A percentile compares a stretch with the other conserved stretches of the same genome.
These are phyloP conservation scores for Galago senegalensis DNA, from an alignment of 2,797 vertebrate species.

Conservation along the genomic window DNA sequence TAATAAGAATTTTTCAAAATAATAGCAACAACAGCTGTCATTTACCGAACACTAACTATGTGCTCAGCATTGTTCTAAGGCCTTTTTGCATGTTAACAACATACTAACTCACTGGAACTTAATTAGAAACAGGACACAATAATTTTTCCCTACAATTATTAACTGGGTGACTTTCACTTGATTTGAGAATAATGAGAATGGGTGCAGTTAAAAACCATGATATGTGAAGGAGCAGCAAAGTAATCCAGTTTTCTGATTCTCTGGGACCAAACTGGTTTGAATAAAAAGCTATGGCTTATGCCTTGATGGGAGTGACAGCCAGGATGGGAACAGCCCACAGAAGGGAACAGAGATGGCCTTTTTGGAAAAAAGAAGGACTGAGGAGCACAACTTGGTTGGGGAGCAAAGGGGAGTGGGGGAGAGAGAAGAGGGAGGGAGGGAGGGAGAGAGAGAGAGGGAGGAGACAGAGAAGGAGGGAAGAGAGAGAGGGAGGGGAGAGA, in stretches of 20 bases:
- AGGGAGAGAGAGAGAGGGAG: no score
- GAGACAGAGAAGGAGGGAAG: neutral
- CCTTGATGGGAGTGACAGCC: neutral
- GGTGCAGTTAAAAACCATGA: neutral
- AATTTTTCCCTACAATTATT: neutral
- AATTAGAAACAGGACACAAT: neutral
- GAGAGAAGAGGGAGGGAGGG: no score
- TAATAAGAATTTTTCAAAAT: neutral
- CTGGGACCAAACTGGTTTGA: neutral
- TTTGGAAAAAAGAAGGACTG: slow-evolving; percentile 40
- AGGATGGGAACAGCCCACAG: neutral
- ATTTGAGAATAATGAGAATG: slow-evolving; percentile 40
- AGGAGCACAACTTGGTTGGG: neutral
- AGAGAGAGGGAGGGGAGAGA: no score
- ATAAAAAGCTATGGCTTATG: slow-evolving; percentile 7
- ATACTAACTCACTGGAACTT: neutral
- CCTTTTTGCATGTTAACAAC: neutral
- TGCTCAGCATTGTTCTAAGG: neutral
- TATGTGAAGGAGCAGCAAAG: neutral
- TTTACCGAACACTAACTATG: neutral
- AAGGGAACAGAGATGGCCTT: slow-evolving; percentile 65
- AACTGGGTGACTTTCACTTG: neutral
- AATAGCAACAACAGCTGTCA: neutral
- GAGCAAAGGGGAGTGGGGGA: no score
- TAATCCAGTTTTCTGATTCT: slow-evolving; percentile 6